Evolutionary conservation across 2,797 vertebrate genomes (phyloP).

Genomic region (Mus caroli): DNA sequence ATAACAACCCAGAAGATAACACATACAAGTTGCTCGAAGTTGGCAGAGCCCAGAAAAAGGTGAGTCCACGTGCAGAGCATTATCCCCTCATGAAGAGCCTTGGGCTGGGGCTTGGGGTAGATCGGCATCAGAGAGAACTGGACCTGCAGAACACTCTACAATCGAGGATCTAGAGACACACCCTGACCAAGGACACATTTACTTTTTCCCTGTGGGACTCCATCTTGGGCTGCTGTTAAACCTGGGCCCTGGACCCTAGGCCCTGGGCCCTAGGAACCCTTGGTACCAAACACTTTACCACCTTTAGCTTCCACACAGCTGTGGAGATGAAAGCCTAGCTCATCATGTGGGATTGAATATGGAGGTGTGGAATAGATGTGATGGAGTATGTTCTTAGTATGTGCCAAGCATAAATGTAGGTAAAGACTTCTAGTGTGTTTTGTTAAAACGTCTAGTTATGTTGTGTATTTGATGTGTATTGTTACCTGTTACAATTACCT

Average conservation of each 20-base stretch:
- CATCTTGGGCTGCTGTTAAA: not conserved
- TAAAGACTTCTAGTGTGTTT: not conserved
- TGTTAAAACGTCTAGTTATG: not conserved
- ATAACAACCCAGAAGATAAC: slow-evolving; percentile 9
- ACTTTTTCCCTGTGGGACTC: too few relatives aligned
- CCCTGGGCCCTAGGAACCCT: not conserved
- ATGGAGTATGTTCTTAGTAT: not conserved
- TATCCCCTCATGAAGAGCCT: not conserved
- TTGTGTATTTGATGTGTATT: not conserved
- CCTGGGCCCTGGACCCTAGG: not conserved
- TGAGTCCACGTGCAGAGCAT: not conserved
- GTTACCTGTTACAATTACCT: too few relatives aligned
- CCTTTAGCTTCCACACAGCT: not conserved
- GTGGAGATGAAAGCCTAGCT: not conserved
- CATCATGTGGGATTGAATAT: not conserved
- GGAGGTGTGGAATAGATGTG: not conserved
- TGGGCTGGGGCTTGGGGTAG: not conserved
- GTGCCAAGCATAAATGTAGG: not conserved
- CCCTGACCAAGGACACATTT: not conserved
- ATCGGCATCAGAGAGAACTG: not conserved
- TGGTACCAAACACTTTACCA: not conserved
- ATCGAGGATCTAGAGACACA: not conserved
- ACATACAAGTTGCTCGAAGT: slow-evolving; percentile 60
- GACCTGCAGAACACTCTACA: not conserved
- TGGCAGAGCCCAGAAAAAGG: slow-evolving; percentile 45